Conservation (phyloP, 2,797 vertebrate genomes). For the Selene dorsalis region DNA sequence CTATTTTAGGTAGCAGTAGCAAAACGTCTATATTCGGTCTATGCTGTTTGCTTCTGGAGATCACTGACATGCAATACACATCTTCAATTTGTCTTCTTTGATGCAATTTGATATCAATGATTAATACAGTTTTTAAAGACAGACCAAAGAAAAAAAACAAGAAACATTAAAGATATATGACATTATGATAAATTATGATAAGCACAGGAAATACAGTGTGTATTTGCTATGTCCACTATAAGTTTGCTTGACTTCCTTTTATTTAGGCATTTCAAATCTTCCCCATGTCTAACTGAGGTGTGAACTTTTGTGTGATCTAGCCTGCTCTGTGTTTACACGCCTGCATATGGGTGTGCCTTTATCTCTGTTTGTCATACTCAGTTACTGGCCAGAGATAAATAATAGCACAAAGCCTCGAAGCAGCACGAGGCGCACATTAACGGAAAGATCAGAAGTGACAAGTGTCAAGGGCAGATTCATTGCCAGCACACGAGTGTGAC, state of each 20-base stretch:
- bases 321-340: conserved; percentile 35
- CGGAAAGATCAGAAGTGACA: conserved; percentile 74
- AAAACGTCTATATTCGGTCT: too few relatives aligned
- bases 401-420: conserved; percentile 67
- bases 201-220: neutral
- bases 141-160: too few relatives aligned
- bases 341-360: conserved; percentile 45
- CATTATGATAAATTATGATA: too few relatives aligned
- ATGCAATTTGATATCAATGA: neutral
- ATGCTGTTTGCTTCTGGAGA: neutral
- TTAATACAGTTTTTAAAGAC: neutral
- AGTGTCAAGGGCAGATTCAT: conserved; percentile 69
- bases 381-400: conserved; percentile 70
- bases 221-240: neutral
- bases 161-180: neutral
- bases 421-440: conserved; percentile 53
- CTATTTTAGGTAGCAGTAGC: too few relatives aligned
- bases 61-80: neutral
- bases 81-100: neutral
- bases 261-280: neutral
- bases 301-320: conserved; percentile 32
- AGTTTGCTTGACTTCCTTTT: neutral
- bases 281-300: conserved; percentile 13
- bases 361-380: conserved; percentile 65
- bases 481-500: conserved; percentile 43